Percentiles rank a stretch among this genome's conserved stretches.
phyloP scores from a whole-genome alignment of 2,113 vertebrate species.

The Lycocorax pyrrhopterus region DNA sequence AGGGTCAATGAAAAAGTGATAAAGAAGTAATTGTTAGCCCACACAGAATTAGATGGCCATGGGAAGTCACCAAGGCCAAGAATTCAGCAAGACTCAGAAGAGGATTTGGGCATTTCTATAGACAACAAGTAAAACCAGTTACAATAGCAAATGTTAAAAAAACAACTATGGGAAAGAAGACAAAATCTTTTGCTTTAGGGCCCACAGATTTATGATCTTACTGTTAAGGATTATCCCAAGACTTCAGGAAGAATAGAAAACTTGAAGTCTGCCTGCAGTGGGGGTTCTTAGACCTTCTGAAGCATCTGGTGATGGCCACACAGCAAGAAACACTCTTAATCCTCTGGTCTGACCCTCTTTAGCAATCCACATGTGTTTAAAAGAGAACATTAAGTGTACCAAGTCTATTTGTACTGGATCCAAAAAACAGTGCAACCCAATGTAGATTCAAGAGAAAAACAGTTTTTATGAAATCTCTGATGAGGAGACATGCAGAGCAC shows the following conservation, averaged over 20 bases:
- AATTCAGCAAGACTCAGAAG: background rate
- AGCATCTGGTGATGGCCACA: constrained; percentile 46
- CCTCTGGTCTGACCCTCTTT: background rate
- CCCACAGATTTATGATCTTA: constrained; percentile 38
- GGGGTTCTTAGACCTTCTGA: constrained; percentile 33
- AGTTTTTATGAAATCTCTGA: background rate
- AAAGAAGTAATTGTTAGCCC: background rate
- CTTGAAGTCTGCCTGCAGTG: constrained; percentile 16
- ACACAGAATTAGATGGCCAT: background rate
- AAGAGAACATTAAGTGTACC: background rate
- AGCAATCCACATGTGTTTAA: background rate
- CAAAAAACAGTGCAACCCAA: background rate
- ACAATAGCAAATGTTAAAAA: constrained; percentile 35
- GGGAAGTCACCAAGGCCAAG: background rate
- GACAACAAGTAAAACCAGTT: background rate
- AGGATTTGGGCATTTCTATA: background rate
- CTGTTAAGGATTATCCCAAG: constrained; percentile 44
- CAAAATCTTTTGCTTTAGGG: constrained; percentile 36
- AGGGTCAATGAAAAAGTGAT: background rate
- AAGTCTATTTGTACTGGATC: background rate
- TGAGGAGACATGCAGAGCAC: background rate
- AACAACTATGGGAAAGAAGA: constrained; percentile 11
- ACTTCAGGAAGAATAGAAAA: constrained; percentile 42
- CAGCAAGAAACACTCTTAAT: constrained; percentile 22
- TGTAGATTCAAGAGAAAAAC: background rate